A percentile compares a stretch with the other conserved stretches of the same genome.
phyloP scores from a whole-genome alignment of 2,797 vertebrate species.

The Brachymystax lenok region DNA sequence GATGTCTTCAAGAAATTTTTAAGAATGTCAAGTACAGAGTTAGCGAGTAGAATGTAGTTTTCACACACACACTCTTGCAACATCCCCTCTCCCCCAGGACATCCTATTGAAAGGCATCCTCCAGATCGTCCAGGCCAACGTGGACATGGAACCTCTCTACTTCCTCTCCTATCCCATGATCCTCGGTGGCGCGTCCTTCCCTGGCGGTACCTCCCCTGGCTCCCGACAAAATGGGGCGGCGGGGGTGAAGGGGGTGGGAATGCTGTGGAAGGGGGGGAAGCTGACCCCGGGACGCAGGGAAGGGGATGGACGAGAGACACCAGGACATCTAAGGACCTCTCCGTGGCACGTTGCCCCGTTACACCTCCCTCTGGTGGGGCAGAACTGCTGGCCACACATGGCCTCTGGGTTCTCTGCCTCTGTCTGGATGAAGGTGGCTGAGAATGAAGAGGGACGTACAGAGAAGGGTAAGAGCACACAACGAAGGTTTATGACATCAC shows the following conservation, averaged over 20 bases:
- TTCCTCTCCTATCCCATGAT: slow-evolving; percentile 87
- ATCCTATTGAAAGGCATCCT: slow-evolving; percentile 87
- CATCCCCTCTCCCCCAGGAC: slow-evolving; percentile 71
- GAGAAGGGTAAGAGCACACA: slow-evolving; percentile 71
- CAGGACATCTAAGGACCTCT: slow-evolving; percentile 78
- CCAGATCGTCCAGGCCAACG: slow-evolving; percentile 85
- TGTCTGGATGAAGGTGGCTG: slow-evolving; percentile 83
- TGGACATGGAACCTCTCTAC: slow-evolving; percentile 83
- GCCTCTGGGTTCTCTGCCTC: slow-evolving; percentile 94
- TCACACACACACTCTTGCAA: background rate
- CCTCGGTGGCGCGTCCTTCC: slow-evolving; percentile 49
- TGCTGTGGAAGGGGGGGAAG: slow-evolving; percentile 80
- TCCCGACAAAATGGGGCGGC: slow-evolving; percentile 70
- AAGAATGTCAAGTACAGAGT: no score
- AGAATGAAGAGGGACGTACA: slow-evolving; percentile 53
- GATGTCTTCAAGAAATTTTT: no score
- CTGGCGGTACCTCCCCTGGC: slow-evolving; percentile 50
- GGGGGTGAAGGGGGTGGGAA: slow-evolving; percentile 71
- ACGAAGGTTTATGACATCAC: no score
- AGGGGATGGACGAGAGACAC: slow-evolving; percentile 64
- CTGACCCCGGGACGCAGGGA: slow-evolving; percentile 78
- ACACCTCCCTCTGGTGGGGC: slow-evolving; percentile 90
- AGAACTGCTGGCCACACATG: slow-evolving; percentile 98
- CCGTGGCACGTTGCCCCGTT: slow-evolving; percentile 91
- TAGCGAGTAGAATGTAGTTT: no score